Base-by-base conservation (phyloP, 2,888 invertebrate genomes). In the Brachylomia viminalis region DNA sequence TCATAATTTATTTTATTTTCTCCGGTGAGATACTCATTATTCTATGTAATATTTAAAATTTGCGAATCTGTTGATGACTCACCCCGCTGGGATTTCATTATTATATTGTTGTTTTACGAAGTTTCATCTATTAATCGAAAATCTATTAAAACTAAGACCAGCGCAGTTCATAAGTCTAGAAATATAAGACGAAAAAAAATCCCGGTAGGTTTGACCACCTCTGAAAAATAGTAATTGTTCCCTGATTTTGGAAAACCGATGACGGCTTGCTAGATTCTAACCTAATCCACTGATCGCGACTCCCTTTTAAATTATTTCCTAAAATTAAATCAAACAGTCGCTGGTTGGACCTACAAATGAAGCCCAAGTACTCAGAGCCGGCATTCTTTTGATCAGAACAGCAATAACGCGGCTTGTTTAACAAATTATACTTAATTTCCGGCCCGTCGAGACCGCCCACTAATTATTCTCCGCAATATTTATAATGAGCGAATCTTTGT, bases 401-500 rank as follows among this genome's bases (percentile, higher is more conserved):
- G 49, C 56, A 68, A 68, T 75, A 52, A 64, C 62, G 80, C 67
- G 56, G 77, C 72, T 77, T 80, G 80, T 82, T 77, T 72, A 72
- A 78, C 81, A 83, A 78, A 81, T 69, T 83, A 68, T 27, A 62
- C 64, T 68, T 64, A 72, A 77, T 64, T 67, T 58, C 64, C 54
- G 47, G 59, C 42, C 72, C 33, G 33, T 30, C 30, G 72, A 68
- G 77, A 59, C 62, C 45, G 38, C 56, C 58, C 75, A 65, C 75
- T 79, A 79, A 75, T 82, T 83, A 83, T 71, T 83, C 71, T 67
- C 52, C 54, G 61, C 69, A 80, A 76, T 80, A 80, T 77, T 84
- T 84, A 84, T 82, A 73, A 84, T 83, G 68, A 77, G 47, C 11
- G 61, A 77, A 80, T 64, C 72, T 80, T 80, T 84, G 73, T 80